Evolutionary conservation across 2,113 vertebrate genomes (phyloP).

Genomic region (Macrotis lagotis): DNA sequence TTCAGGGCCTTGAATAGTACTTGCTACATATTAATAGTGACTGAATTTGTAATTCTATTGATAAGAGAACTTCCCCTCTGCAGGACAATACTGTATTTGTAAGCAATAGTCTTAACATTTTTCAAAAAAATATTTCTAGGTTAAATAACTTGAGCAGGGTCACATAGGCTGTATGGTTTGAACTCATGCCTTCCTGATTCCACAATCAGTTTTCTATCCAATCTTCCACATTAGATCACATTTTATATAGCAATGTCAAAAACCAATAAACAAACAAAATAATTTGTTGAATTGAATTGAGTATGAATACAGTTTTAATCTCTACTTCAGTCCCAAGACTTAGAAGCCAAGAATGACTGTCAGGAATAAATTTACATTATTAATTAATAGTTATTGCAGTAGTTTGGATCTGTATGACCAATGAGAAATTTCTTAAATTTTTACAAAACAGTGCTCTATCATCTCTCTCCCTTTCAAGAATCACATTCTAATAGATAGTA

Average conservation of each 20-base stretch:
- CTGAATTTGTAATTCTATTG: not conserved
- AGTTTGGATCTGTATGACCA: conserved; percentile 2
- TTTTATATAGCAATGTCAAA: not conserved
- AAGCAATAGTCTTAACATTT: not conserved
- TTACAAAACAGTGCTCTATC: not conserved
- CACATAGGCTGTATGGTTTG: not conserved
- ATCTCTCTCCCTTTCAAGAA: conserved; percentile 17
- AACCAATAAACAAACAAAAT: not conserved
- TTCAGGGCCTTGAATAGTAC: not conserved
- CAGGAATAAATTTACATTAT: not conserved
- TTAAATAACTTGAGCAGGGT: not conserved
- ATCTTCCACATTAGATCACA: not conserved
- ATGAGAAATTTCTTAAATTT: conserved; percentile 39
- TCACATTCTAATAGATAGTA: not conserved
- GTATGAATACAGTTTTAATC: not conserved
- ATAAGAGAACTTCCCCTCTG: not conserved
- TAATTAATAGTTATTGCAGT: not conserved
- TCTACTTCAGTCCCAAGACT: not conserved
- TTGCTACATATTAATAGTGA: not conserved
- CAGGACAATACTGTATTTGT: not conserved
- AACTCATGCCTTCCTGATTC: not conserved
- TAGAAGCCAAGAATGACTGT: not conserved
- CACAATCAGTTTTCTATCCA: not conserved
- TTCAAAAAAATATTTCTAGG: not conserved
- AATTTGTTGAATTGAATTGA: not conserved